Conservation (phyloP, 1,140 invertebrate species). For the Aphidius ervi region DNA sequence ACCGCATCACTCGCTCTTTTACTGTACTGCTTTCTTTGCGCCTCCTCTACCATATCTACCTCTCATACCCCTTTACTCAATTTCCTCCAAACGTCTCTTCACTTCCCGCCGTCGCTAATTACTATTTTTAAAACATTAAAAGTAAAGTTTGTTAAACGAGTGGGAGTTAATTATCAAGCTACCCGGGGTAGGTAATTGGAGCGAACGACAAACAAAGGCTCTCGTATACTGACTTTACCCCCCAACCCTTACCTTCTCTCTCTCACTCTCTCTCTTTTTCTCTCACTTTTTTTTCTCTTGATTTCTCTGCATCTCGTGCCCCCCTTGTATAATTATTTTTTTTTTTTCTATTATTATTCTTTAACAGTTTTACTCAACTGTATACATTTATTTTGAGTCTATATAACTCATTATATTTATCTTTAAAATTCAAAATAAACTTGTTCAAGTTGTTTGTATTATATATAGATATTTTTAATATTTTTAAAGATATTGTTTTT, state of each 20-base stretch:
- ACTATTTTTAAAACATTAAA: constrained; percentile 57
- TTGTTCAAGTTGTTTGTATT: too few species aligned
- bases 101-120: constrained; percentile 45
- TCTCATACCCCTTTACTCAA: constrained; percentile 12
- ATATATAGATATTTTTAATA: too few species aligned
- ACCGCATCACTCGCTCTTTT: constrained; percentile 22
- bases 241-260: constrained; percentile 28
- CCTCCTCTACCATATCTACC: constrained; percentile 19
- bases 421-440: too few species aligned
- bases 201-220: constrained; percentile 55
- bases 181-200: constrained; percentile 52
- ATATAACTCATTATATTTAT: too few species aligned
- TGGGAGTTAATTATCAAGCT: constrained; percentile 56
- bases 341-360: constrained; percentile 28
- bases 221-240: constrained; percentile 32
- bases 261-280: constrained; percentile 23
- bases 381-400: too few species aligned
- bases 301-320: constrained; percentile 13
- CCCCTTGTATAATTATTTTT: constrained; percentile 29
- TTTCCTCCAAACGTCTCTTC: constrained; percentile 7
- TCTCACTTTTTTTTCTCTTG: constrained; percentile 11
- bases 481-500: too few species aligned
- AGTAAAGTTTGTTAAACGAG: constrained; percentile 56
- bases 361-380: background rate
- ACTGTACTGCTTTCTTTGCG: constrained; percentile 29